Conservation (phyloP, 2,797 vertebrate species). For the Chloroceryle inda region DNA sequence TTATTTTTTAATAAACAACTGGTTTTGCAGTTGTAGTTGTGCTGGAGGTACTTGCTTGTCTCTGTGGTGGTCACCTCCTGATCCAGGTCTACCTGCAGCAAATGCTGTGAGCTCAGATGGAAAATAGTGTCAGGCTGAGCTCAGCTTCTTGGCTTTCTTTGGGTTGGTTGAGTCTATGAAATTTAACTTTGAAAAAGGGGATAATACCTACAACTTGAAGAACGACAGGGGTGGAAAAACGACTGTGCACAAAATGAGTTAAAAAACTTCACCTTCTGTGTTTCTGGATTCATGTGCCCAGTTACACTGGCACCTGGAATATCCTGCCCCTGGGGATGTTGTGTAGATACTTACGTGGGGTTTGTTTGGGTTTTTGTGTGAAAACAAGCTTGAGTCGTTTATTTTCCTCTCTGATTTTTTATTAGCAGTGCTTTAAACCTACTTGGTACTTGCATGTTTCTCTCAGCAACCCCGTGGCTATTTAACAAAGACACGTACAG, state of each 20-base stretch:
- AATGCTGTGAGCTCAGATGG: background rate
- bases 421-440: background rate
- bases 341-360: too few relatives aligned
- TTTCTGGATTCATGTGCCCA: background rate
- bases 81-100: background rate
- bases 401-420: background rate
- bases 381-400: background rate
- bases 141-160: background rate
- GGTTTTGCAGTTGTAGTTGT: fast-evolving
- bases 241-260: too few relatives aligned
- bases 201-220: background rate
- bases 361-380: too few relatives aligned
- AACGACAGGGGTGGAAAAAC: background rate
- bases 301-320: background rate
- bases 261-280: background rate
- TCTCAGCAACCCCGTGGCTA: fast-evolving
- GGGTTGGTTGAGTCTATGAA: background rate
- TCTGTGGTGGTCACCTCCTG: background rate
- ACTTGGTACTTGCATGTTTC: fast-evolving
- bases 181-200: background rate
- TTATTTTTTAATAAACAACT: background rate
- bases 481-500: fast-evolving
- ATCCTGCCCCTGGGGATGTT: fast-evolving
- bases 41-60: fast-evolving
- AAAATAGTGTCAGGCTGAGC: background rate